These are phyloP conservation scores for Aphelocoma californica DNA, from an alignment of 2,797 vertebrate genomes.

Conservation along the genomic window DNA sequence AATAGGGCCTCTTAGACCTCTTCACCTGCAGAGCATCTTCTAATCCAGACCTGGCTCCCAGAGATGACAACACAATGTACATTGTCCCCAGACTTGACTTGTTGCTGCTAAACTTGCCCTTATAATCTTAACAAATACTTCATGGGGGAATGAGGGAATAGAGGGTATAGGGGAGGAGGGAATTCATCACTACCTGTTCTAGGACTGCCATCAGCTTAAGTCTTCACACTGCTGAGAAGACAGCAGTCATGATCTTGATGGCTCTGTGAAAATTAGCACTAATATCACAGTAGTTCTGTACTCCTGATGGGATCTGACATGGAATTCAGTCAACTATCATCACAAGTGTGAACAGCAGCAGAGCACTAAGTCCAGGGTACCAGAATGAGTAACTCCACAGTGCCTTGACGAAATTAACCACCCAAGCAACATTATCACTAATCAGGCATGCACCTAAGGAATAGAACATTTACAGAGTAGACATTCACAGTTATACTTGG, in stretches of 20 bases:
- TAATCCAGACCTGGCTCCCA: background rate
- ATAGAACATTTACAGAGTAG: background rate
- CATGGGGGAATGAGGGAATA: accelerated
- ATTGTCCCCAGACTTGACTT: background rate
- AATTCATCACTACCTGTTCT: background rate
- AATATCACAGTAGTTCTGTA: background rate
- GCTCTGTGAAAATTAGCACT: background rate
- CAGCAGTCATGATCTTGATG: background rate
- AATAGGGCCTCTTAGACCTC: background rate
- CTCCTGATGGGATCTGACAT: background rate
- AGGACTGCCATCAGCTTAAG: background rate
- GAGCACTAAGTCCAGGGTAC: background rate
- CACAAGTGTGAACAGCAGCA: background rate
- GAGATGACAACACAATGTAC: accelerated
- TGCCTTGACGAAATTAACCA: background rate
- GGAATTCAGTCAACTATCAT: background rate
- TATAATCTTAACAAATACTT: background rate
- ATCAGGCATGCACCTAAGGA: background rate
- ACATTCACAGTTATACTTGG: background rate
- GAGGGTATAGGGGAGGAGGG: accelerated
- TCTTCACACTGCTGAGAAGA: background rate
- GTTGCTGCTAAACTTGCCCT: background rate
- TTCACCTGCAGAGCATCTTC: background rate
- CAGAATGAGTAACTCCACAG: background rate
- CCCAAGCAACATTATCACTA: background rate